Evolutionary conservation across 2,888 invertebrate genomes (phyloP), one percentile per base, ranked within the genome.

Genomic region (Strigamia crassipes): DNA sequence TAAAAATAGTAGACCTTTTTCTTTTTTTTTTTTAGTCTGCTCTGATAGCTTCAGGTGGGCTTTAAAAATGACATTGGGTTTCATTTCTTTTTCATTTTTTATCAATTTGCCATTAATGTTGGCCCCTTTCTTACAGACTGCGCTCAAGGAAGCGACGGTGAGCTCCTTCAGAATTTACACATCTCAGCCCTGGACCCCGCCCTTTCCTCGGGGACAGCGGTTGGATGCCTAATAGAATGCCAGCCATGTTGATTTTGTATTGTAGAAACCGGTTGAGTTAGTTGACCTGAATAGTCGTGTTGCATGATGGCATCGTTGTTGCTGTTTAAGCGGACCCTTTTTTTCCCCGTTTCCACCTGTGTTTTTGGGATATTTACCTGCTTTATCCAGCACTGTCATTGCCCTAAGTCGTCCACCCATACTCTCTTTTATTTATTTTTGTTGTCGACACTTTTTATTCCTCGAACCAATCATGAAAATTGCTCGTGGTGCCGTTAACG

Each of bases 41-140:
- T 38, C 38, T 9, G 38, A 13, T 42, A 18, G 13, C 38, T 18
- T 21, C 41, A 41, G 78, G 42, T 42, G 78, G 78, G 42, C 21
- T 41, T 80, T 51, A 13, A 51, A 42, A 80, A 80, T 80, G 21
- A 66, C 9, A 66, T n/a, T 51, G 34, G 79, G 34, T 38, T 38
- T 38, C 10, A 4, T 38, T 38, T 38, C 1, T 38, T 6, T 23
- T 78, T 78, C 42, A 42, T 79, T 79, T 38, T 41, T 78, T 42
- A 78, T 78, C 21, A 78, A 78, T 42, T 66, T 66, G 18, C 61
- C 66, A 31, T 81, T 80, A 80, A 80, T 81, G 81, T 34, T 81
- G 81, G 61, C 81, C 66, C 81, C 66, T 81, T 61, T 81, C 38
- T 81, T 81, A 18, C 81, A 81, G 81, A 81, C 81, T 81, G 81